Conservation (phyloP, 2,113 vertebrate species). For the Gallinago undulata region DNA sequence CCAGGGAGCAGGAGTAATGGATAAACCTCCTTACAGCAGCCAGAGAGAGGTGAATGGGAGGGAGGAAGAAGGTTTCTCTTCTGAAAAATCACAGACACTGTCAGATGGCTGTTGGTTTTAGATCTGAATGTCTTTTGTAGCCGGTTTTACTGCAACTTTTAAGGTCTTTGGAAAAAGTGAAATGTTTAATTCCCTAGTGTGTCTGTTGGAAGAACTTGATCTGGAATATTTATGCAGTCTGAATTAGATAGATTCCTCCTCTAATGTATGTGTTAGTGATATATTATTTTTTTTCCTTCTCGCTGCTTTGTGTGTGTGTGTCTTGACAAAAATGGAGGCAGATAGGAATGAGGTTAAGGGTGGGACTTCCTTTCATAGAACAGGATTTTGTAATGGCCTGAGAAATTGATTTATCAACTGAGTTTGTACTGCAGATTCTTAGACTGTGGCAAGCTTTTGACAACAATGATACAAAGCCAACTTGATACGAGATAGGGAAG, state of each 20-base stretch:
- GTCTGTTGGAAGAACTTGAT: background rate
- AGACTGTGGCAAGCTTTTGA: background rate
- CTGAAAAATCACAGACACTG: rapidly evolving
- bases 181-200: background rate
- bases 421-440: background rate
- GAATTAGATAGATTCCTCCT: background rate
- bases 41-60: background rate
- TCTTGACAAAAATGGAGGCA: background rate
- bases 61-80: background rate
- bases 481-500: background rate
- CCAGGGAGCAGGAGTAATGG: background rate
- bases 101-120: background rate
- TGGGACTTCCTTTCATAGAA: background rate
- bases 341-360: background rate
- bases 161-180: background rate
- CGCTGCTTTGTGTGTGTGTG: background rate
- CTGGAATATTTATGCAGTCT: background rate
- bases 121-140: background rate
- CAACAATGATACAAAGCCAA: background rate
- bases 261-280: background rate
- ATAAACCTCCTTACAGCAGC: background rate
- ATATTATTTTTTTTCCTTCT: background rate
- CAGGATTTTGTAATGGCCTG: background rate
- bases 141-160: background rate
- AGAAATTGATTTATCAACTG: background rate